Conservation (phyloP, 2,888 invertebrate genomes). For the Sphecodes monilicornis region DNA sequence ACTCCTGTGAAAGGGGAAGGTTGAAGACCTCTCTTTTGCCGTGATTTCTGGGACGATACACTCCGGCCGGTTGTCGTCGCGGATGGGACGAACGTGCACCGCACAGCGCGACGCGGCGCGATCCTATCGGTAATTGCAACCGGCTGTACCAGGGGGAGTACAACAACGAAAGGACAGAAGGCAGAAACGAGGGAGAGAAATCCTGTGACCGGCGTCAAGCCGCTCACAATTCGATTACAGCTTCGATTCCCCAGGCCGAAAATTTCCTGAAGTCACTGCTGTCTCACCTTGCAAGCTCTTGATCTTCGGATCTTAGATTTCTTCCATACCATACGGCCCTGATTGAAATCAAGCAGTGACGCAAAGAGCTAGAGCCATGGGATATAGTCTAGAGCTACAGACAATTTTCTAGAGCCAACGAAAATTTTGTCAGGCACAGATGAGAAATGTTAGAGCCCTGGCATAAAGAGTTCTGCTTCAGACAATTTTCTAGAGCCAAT, state of each 20-base stretch:
- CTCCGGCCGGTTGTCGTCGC: slow-evolving; percentile 61
- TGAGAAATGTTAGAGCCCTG: no score
- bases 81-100: slow-evolving; percentile 65
- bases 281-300: no score
- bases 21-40: slow-evolving; percentile 33
- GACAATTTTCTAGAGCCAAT: no score
- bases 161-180: slow-evolving; percentile 18
- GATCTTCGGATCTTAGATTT: no score
- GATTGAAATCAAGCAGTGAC: no score
- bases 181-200: slow-evolving; percentile 12
- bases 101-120: slow-evolving; percentile 70
- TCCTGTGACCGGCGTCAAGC: background rate
- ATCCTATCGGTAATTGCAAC: slow-evolving; percentile 73
- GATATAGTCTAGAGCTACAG: no score
- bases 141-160: slow-evolving; percentile 46
- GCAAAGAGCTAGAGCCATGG: no score
- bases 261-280: background rate
- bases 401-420: no score
- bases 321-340: no score
- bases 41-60: slow-evolving; percentile 71
- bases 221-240: slow-evolving; percentile 33
- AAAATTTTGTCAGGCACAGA: no score
- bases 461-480: no score
- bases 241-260: slow-evolving; percentile 7
- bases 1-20: slow-evolving; percentile 54